Evolutionary conservation across 2,797 vertebrate genomes (phyloP), one percentile per base, ranked within the genome.

Genomic region (Crenichthys baileyi): DNA sequence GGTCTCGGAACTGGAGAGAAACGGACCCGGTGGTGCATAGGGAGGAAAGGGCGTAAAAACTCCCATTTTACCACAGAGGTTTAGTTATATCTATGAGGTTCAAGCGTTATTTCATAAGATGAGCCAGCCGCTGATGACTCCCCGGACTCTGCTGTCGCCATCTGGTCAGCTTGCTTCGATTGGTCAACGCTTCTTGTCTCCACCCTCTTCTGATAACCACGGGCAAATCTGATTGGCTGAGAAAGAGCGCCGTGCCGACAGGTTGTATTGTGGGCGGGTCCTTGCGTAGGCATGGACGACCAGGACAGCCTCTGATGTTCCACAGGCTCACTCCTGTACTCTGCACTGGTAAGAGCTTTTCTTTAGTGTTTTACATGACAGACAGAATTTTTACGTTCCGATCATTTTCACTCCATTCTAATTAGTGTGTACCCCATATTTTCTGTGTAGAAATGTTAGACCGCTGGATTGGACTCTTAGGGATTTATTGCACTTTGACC

Each of bases 181-280:
- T 96, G 93, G 95, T 76, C 81, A 0, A 44, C 8, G n/a, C 1
- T 0, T 67, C 58, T 79, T 81, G 61, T 81, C 84, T 68, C 94
- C 92, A 91, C 93, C 85, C 92, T 96, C 95, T 95, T 95, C 89
- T 93, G 94, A 96, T 93, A 81, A 83, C 83, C 18, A 1, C 0
- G 2, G 41, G 56, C 29, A 2, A 5, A 53, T 84, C 24, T 89
- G 85, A 96, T 96, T 96, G 94, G 95, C 79, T 85, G 51, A 65
- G 9, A 48, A 44, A 4, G n/a, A 0, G 3, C 48, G 75, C 24
- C 78, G 13, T n/a, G 22, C 48, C 22, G 5, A 22, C 5, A 5
- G 8, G 67, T 70, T 74, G 65, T 60, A 12, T 9, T 55, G 55
- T 79, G 85, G 94, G 93, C 85, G 93, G 86, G 1, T 72, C 76